phyloP scores from a whole-genome alignment of 2,113 vertebrate genomes.

The Oreochromis niloticus region DNA sequence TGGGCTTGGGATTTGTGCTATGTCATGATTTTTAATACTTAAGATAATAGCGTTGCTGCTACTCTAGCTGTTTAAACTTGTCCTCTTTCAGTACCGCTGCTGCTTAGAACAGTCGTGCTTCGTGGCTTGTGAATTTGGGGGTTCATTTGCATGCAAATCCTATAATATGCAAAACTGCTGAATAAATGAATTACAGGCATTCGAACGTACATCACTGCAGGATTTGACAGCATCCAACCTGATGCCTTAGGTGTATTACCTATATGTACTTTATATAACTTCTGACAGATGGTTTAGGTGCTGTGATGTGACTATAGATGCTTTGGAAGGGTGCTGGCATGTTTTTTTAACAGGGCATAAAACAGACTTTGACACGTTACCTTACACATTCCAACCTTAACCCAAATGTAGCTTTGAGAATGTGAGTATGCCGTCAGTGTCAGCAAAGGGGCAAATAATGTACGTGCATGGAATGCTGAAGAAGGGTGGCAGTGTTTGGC shows the following conservation, averaged over 20 bases:
- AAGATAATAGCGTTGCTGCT: conserved; percentile 7
- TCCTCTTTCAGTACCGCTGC: neutral
- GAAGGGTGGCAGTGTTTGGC: neutral
- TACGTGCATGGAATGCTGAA: neutral
- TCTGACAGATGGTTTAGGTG: conserved; percentile 8
- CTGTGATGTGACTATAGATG: neutral
- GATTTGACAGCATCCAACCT: conserved; percentile 5
- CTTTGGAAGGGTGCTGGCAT: neutral
- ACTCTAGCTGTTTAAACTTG: conserved; percentile 4
- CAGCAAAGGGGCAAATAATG: neutral
- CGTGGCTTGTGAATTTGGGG: neutral
- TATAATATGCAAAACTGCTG: conserved; percentile 35
- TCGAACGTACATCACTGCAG: neutral
- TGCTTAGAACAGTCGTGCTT: conserved; percentile 5
- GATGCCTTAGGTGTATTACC: neutral
- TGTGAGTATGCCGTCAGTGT: neutral
- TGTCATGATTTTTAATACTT: conserved; percentile 35
- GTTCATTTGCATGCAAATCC: conserved; percentile 42
- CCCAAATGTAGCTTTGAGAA: neutral
- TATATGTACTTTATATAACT: neutral
- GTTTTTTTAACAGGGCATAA: neutral
- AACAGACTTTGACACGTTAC: neutral
- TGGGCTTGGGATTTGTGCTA: conserved; percentile 25
- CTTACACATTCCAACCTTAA: neutral
- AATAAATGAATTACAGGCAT: conserved; percentile 31